phyloP scores from a whole-genome alignment of 2,113 vertebrate genomes.

The Phaethon lepturus region DNA sequence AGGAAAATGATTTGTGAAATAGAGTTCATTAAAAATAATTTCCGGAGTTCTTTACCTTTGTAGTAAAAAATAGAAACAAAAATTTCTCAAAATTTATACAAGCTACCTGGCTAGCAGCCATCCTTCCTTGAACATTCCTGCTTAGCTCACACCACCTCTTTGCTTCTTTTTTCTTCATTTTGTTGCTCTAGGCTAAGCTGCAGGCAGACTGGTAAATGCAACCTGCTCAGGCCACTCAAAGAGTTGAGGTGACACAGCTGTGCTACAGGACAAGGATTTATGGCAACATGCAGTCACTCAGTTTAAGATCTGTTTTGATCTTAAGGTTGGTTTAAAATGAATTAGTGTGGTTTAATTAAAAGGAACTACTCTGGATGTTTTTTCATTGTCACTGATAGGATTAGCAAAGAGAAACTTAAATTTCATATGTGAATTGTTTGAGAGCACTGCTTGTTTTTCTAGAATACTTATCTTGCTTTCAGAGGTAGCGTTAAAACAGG shows the following conservation, averaged over 20 bases:
- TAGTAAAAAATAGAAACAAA: neutral
- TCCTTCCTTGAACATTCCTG: neutral
- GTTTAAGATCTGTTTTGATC: neutral
- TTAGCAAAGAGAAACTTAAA: neutral
- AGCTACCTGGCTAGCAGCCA: accelerated
- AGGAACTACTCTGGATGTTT: neutral
- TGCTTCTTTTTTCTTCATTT: accelerated
- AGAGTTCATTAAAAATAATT: neutral
- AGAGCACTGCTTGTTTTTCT: neutral
- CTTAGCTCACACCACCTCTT: neutral
- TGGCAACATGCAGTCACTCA: neutral
- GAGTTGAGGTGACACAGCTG: accelerated
- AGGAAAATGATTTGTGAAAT: neutral
- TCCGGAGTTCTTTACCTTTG: neutral
- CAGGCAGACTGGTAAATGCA: accelerated
- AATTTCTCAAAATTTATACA: neutral
- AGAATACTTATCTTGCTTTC: neutral
- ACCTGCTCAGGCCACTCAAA: neutral
- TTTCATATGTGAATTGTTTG: neutral
- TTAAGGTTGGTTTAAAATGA: neutral
- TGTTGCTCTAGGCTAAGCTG: neutral
- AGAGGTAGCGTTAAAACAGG: neutral
- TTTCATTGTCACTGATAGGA: neutral
- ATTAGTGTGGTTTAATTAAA: neutral
- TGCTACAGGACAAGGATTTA: neutral